phyloP scores from a whole-genome alignment of 2,113 vertebrate species.

The Plectropomus leopardus region DNA sequence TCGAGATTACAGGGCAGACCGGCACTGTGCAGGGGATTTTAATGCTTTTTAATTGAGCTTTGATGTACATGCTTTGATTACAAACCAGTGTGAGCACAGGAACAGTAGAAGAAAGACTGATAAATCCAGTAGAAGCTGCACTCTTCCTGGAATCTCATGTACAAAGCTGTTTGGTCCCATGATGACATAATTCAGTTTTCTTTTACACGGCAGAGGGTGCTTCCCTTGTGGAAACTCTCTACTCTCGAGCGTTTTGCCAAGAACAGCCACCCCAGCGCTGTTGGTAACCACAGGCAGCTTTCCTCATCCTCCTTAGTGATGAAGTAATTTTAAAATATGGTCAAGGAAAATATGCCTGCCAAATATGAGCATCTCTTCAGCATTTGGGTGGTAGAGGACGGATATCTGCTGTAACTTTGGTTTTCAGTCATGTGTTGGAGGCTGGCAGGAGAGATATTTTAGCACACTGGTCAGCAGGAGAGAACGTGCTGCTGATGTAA shows the following conservation, averaged over 20 bases:
- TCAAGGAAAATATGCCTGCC: conserved; percentile 63
- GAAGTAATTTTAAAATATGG: conserved; percentile 62
- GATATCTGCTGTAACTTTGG: conserved; percentile 39
- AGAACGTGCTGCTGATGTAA: not conserved
- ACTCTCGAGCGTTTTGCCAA: conserved; percentile 48
- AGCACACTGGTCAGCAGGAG: conserved; percentile 22
- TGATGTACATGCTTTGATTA: not conserved
- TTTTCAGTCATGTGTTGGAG: conserved; percentile 31
- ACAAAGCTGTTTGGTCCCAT: conserved; percentile 25
- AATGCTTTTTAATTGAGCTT: not conserved
- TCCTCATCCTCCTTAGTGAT: conserved; percentile 66
- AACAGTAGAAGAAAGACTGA: not conserved
- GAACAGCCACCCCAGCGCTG: conserved; percentile 63
- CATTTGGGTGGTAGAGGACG: conserved; percentile 47
- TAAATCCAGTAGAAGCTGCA: not conserved
- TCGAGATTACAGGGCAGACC: not conserved
- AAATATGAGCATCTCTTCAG: conserved; percentile 59
- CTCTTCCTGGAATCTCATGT: conserved; percentile 21
- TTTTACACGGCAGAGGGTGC: conserved; percentile 61
- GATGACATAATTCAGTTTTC: conserved; percentile 60
- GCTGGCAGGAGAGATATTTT: conserved; percentile 1
- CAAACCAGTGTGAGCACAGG: not conserved
- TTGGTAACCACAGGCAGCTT: conserved; percentile 70
- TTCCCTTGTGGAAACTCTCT: conserved; percentile 71
- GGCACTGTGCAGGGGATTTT: not conserved